phyloP scores from a whole-genome alignment of 2,113 vertebrate genomes.

The Oryzias curvinotus region DNA sequence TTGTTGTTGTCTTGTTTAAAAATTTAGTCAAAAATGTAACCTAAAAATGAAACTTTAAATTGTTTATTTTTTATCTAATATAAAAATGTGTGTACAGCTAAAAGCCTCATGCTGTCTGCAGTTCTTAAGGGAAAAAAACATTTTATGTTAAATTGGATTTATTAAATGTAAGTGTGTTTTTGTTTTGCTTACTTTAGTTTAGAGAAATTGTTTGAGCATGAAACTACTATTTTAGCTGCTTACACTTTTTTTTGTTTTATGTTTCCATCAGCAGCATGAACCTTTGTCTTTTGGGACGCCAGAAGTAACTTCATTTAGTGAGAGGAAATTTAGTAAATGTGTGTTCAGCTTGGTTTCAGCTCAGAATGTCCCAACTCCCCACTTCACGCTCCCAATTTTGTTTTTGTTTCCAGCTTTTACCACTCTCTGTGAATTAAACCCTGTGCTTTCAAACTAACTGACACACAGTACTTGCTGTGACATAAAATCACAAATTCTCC shows the following conservation, averaged over 20 bases:
- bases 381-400: constrained; percentile 26
- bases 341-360: constrained; percentile 24
- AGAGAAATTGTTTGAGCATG: too few relatives aligned
- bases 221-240: neutral
- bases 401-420: constrained; percentile 31
- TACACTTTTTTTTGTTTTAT: neutral
- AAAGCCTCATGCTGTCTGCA: too few relatives aligned
- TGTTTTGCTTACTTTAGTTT: too few relatives aligned
- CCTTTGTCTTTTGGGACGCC: constrained; percentile 11
- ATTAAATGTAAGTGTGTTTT: too few relatives aligned
- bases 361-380: constrained; percentile 25
- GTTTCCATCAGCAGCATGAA: constrained; percentile 3
- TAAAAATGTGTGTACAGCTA: too few relatives aligned
- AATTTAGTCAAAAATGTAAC: too few relatives aligned
- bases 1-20: too few relatives aligned
- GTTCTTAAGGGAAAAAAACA: too few relatives aligned
- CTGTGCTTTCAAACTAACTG: constrained; percentile 21
- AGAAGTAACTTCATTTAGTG: constrained; percentile 31
- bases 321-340: constrained; percentile 43
- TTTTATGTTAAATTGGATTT: too few relatives aligned
- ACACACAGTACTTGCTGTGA: neutral
- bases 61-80: too few relatives aligned
- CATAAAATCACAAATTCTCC: neutral
- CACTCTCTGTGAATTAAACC: constrained; percentile 38
- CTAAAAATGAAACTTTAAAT: too few relatives aligned